These are phyloP conservation scores for Siniperca knerii DNA, from an alignment of 2,113 vertebrate species.

Conservation along the genomic window DNA sequence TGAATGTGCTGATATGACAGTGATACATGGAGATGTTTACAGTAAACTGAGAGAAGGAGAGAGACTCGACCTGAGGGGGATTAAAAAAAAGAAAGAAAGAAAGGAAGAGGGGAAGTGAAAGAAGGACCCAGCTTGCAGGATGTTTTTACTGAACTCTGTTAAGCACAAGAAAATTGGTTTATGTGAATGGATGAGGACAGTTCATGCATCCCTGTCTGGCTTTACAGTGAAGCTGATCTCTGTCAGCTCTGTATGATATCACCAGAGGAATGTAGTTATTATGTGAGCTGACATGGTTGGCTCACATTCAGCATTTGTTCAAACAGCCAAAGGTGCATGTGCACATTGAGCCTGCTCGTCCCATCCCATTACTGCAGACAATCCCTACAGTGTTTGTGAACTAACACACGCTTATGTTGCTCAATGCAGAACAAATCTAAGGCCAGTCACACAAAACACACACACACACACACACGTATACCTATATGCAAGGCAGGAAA, in stretches of 20 bases:
- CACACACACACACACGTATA: constrained; percentile 9
- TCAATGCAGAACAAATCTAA: constrained; percentile 34
- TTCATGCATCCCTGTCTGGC: constrained; percentile 63
- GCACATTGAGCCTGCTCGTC: constrained; percentile 35
- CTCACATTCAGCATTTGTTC: constrained; percentile 65
- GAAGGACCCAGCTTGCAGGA: constrained; percentile 34
- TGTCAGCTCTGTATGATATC: constrained; percentile 60
- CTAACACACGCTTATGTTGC: constrained; percentile 25
- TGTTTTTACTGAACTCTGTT: constrained; percentile 56
- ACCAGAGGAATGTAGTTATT: constrained; percentile 64
- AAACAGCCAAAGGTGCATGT: constrained; percentile 55
- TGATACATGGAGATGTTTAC: constrained; percentile 83
- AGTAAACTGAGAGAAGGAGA: constrained; percentile 65
- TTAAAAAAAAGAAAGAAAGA: constrained; percentile 34
- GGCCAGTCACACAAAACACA: constrained; percentile 14
- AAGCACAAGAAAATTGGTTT: constrained; percentile 44
- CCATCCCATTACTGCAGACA: constrained; percentile 65
- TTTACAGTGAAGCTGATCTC: constrained; percentile 39
- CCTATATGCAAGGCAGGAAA: constrained; percentile 6
- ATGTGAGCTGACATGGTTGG: constrained; percentile 67
- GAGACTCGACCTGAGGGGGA: constrained; percentile 42
- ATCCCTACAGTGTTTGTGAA: constrained; percentile 64
- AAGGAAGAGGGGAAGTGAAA: constrained; percentile 29
- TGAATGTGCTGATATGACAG: constrained; percentile 82
- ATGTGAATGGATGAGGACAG: constrained; percentile 36